Conservation (phyloP, 2,888 invertebrate species). For the Atethmia centrago region DNA sequence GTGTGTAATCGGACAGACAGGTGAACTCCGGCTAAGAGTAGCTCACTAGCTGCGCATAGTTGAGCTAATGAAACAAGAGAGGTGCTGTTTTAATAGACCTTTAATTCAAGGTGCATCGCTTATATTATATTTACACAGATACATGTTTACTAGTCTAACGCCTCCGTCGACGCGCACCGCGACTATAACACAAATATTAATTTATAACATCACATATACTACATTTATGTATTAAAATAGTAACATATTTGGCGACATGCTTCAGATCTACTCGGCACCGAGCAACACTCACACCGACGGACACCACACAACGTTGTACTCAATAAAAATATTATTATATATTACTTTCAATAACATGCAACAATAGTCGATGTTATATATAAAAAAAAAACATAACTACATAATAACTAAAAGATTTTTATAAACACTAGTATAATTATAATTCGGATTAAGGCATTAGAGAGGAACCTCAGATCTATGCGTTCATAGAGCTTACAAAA, state of each 20-base stretch:
- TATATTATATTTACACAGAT: conserved; percentile 81
- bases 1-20: background rate
- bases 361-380: conserved; percentile 56
- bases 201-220: conserved; percentile 70
- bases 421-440: conserved; percentile 54
- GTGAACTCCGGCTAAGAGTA: background rate
- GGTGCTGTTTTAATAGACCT: conserved; percentile 64
- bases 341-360: conserved; percentile 67
- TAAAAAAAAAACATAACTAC: conserved; percentile 52
- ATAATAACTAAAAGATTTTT: conserved; percentile 49
- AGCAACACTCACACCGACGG: conserved; percentile 34
- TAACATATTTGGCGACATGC: conserved; percentile 50
- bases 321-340: conserved; percentile 59
- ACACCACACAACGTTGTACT: conserved; percentile 35
- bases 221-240: conserved; percentile 51
- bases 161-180: conserved; percentile 54
- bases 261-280: conserved; percentile 20
- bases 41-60: background rate
- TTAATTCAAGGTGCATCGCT: conserved; percentile 79
- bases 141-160: conserved; percentile 65
- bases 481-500: conserved; percentile 36
- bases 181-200: conserved; percentile 68
- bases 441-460: conserved; percentile 67
- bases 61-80: conserved; percentile 44
- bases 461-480: conserved; percentile 69